Conservation (phyloP, 2,797 vertebrate species). For the Melanotaenia pygmaea region DNA sequence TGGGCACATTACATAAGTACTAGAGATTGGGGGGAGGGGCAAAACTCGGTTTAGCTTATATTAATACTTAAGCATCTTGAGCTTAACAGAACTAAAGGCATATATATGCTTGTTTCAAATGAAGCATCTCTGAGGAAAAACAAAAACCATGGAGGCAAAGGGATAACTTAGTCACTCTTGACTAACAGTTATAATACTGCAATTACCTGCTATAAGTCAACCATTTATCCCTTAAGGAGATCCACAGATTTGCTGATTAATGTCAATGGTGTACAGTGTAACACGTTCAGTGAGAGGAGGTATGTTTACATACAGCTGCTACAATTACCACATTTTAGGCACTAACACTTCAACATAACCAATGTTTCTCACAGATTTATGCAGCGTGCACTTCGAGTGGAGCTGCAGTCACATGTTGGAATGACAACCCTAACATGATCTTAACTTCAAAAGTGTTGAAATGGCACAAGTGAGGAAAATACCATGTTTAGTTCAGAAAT, state of each 20-base stretch:
- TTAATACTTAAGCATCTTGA: conserved; percentile 45
- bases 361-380: conserved; percentile 23
- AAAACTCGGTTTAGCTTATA: conserved; percentile 27
- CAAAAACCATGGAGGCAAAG: background rate
- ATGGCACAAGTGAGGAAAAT: conserved; percentile 65
- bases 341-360: conserved; percentile 58
- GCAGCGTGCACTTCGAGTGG: conserved; percentile 46
- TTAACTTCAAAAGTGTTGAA: conserved; percentile 43
- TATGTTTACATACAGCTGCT: conserved; percentile 61
- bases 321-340: conserved; percentile 65
- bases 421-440: conserved; percentile 14
- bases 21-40: conserved; percentile 7
- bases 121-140: background rate
- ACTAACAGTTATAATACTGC: background rate
- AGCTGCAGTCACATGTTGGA: conserved; percentile 48
- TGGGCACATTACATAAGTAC: conserved; percentile 32
- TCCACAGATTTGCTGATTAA: conserved; percentile 9
- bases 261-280: conserved; percentile 35
- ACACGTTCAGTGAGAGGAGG: conserved; percentile 32
- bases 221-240: conserved; percentile 10
- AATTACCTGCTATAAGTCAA: background rate
- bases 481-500: conserved; percentile 50
- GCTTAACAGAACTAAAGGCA: conserved; percentile 36
- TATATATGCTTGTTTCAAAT: background rate
- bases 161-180: background rate